Base-by-base conservation (phyloP, 2,888 invertebrate genomes). In the Glaucopsyche alexis region DNA sequence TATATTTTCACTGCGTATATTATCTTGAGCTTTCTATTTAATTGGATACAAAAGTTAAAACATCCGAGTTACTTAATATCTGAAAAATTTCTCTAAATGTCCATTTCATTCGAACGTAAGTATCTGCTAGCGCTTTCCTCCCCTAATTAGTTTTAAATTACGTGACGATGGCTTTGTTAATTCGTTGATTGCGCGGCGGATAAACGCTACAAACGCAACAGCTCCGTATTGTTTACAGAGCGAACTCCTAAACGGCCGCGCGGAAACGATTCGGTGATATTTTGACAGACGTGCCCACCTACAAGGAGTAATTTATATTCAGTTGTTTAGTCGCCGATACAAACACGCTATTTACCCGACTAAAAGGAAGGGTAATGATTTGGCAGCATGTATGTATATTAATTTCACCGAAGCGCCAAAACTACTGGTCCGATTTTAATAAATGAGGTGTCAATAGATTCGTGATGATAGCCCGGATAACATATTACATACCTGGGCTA, bases 81-180 rank as follows among this genome's bases (percentile, higher is more conserved):
- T 76, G 78, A 81, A 80, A 86, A 88, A 89, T 89, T 87, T 91
- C 89, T 88, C 86, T 84, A 82, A 87, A 60, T 88, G 88, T 89
- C 85, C 87, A 89, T 91, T 91, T 90, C 84, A 86, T 85, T 82
- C 81, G 86, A 83, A 86, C 88, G 86, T 87, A 88, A 89, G 85
- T 87, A 88, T 89, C 82, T 85, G 85, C 84, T 83, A 85, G 84
- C 88, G 83, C 88, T 91, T 4, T 89, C 90, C 87, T 88, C 89
- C 86, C 84, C 85, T 91, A 91, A 91, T 92, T 90, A 90, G 90
- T 90, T 91, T 89, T 87, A 87, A 91, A 91, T 91, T 90, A 88
- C 87, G 86, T 86, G 87, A 86, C 86, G 87, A 89, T 89, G 84
- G 90, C 86, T 84, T 83, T 86, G 87, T 90, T 90, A 89, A 89